A percentile compares a stretch with the other conserved stretches of the same genome.
Evolutionary conservation across 2,888 invertebrate species (phyloP).

Genomic region (Yponomeuta malinellus): DNA sequence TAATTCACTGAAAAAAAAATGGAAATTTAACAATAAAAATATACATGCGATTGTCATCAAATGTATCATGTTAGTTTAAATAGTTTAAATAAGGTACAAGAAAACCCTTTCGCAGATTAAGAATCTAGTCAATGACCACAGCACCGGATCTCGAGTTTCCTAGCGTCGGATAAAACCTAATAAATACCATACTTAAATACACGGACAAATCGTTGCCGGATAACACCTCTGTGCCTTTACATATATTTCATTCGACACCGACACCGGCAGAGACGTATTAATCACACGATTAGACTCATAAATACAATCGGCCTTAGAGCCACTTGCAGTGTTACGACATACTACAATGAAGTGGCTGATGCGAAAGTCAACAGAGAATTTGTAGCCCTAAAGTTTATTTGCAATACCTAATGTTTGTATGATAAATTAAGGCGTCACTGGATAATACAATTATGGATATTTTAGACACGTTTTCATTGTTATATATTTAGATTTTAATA

Average conservation of each 20-base stretch:
- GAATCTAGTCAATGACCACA: neutral
- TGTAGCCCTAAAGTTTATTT: neutral
- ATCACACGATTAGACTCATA: conserved; percentile 34
- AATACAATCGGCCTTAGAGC: conserved; percentile 30
- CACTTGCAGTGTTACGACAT: conserved; percentile 35
- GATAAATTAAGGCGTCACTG: too few species aligned
- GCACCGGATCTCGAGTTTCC: neutral
- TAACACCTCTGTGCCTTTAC: neutral
- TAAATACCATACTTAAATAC: conserved; percentile 2
- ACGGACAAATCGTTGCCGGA: neutral
- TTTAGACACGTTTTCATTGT: too few species aligned
- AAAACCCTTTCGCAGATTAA: too few species aligned
- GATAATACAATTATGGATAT: too few species aligned
- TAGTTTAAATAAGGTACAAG: too few species aligned
- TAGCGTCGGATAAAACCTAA: neutral
- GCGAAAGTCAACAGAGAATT: neutral
- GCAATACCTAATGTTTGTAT: too few species aligned
- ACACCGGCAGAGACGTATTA: conserved; percentile 24
- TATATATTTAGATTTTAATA: too few species aligned
- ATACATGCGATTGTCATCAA: too few species aligned
- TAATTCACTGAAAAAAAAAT: too few species aligned
- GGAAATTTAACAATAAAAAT: too few species aligned
- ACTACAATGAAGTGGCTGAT: conserved; percentile 40
- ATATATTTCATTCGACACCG: neutral
- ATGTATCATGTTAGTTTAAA: too few species aligned